Evolutionary conservation across 2,888 invertebrate species (phyloP).

Genomic region (Drosophila meridiana): DNA sequence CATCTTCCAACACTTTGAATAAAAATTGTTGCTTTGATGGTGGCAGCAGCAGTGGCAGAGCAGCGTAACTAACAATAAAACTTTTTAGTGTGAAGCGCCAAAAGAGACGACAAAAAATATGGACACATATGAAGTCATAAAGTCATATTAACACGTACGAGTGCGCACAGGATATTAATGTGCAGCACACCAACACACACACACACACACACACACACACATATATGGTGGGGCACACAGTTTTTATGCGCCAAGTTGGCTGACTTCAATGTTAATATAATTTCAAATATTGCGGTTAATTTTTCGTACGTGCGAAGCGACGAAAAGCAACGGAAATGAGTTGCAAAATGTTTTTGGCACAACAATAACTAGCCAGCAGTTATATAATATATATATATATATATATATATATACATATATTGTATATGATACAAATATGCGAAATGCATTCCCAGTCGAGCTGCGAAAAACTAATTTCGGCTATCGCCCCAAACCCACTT

Average conservation of each 20-base stretch:
- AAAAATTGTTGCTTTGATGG: conserved; percentile 79
- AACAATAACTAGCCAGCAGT: conserved; percentile 32
- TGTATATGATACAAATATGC: conserved; percentile 8
- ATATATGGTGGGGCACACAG: conserved; percentile 27
- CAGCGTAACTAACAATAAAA: conserved; percentile 78
- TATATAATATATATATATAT: conserved; percentile 23
- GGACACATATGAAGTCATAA: conserved; percentile 83
- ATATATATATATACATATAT: neutral
- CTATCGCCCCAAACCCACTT: conserved; percentile 23
- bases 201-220: conserved; percentile 20
- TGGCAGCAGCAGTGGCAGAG: conserved; percentile 33
- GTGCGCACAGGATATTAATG: conserved; percentile 83
- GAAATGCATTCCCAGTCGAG: conserved; percentile 40
- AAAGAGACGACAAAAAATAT: conserved; percentile 71
- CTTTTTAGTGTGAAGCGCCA: conserved; percentile 72
- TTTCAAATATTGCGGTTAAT: conserved; percentile 78
- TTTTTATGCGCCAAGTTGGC: conserved; percentile 42
- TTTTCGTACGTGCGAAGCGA: conserved; percentile 43
- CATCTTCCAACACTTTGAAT: conserved; percentile 78
- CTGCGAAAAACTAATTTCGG: conserved; percentile 62
- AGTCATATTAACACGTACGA: conserved; percentile 85
- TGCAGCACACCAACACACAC: conserved; percentile 55
- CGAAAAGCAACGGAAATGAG: conserved; percentile 58
- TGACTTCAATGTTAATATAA: conserved; percentile 72
- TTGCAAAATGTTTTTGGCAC: conserved; percentile 31